These are phyloP conservation scores for Bovichtus variegatus DNA, from an alignment of 2,797 vertebrate species.

Conservation along the genomic window DNA sequence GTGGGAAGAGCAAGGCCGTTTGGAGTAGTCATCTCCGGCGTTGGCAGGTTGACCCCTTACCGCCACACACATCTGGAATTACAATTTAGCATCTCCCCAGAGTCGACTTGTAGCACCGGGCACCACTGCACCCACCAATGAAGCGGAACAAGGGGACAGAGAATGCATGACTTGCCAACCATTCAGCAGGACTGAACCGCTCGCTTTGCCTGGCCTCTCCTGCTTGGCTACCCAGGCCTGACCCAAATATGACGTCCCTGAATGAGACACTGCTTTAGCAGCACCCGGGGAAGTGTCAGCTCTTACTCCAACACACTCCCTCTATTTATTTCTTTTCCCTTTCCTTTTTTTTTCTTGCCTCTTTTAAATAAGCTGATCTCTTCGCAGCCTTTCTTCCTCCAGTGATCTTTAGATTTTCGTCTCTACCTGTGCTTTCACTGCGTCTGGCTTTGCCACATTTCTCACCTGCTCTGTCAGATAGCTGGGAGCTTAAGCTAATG, in stretches of 20 bases:
- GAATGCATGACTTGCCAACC: conserved; percentile 70
- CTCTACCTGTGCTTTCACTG: conserved; percentile 24
- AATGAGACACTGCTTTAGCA: conserved; percentile 56
- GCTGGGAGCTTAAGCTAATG: conserved; percentile 60
- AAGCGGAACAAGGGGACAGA: conserved; percentile 67
- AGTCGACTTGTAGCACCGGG: conserved; percentile 41
- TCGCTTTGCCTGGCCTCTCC: conserved; percentile 52
- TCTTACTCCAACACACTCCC: conserved; percentile 27
- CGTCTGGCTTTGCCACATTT: conserved; percentile 34
- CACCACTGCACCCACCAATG: conserved; percentile 51
- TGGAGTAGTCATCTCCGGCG: conserved; percentile 23
- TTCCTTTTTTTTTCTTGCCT: no score
- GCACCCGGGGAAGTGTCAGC: conserved; percentile 48
- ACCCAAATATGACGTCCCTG: conserved; percentile 72
- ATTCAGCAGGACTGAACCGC: conserved; percentile 62
- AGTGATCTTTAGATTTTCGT: conserved; percentile 55
- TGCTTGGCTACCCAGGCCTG: conserved; percentile 71
- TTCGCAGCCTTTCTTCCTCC: conserved; percentile 31
- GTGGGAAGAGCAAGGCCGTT: conserved; percentile 13
- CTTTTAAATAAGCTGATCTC: conserved; percentile 48
- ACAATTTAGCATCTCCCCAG: conserved; percentile 48
- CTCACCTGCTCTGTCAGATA: conserved; percentile 57
- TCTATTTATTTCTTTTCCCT: no score
- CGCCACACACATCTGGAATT: conserved; percentile 60
- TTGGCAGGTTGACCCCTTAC: conserved; percentile 47